Evolutionary conservation across 2,113 vertebrate genomes (phyloP).

Genomic region (Cololabis saira): DNA sequence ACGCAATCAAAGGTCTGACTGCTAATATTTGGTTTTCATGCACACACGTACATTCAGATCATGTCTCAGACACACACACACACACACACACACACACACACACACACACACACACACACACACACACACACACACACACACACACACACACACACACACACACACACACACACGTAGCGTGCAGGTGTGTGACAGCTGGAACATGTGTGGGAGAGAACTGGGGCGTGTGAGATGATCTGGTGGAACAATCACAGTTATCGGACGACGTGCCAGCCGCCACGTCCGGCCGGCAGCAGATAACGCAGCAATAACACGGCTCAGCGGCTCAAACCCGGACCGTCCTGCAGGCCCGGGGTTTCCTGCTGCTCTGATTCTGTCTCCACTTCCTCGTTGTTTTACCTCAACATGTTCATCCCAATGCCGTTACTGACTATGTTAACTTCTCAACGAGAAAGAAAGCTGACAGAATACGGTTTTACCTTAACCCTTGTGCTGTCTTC

Average conservation of each 20-base stretch:
- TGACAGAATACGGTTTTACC: too few relatives aligned
- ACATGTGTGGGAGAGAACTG: background rate
- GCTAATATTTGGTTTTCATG: too few relatives aligned
- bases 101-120: background rate
- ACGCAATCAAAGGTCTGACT: too few relatives aligned
- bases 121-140: background rate
- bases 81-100: too few relatives aligned
- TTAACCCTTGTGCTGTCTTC: too few relatives aligned
- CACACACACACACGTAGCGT: too few relatives aligned
- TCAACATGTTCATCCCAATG: too few relatives aligned
- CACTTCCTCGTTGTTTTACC: background rate
- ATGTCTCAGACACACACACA: too few relatives aligned
- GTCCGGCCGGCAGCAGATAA: conserved; percentile 49
- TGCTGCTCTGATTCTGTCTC: conserved; percentile 1
- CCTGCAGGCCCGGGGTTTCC: conserved; percentile 37
- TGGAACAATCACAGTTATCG: background rate
- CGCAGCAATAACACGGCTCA: conserved; percentile 54
- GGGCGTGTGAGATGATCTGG: background rate
- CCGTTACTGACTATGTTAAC: too few relatives aligned
- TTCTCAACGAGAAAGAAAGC: too few relatives aligned
- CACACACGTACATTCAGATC: too few relatives aligned
- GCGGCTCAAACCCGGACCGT: conserved; percentile 16
- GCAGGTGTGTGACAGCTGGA: background rate
- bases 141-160: background rate
- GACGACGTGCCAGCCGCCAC: conserved; percentile 25